Evolutionary conservation across 2,888 invertebrate genomes (phyloP).

Genomic region (Cerastoderma edule): DNA sequence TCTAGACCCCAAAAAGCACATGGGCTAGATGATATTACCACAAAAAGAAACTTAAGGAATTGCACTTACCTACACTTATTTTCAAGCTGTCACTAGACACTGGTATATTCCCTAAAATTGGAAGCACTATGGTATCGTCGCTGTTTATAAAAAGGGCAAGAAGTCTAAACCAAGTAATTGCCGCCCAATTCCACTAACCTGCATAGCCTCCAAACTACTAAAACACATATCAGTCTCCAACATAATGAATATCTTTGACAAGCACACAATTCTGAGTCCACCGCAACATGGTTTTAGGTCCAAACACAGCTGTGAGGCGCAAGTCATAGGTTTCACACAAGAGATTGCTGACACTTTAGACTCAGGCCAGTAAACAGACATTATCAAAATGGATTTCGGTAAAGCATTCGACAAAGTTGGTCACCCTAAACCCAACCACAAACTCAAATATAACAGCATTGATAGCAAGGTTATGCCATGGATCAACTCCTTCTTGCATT

Average conservation of each 20-base stretch:
- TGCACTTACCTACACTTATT: too few species aligned
- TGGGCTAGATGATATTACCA: too few species aligned
- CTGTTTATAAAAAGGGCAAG: slow-evolving; percentile 31
- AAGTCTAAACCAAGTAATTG: slow-evolving; percentile 42
- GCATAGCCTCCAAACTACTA: slow-evolving; percentile 28
- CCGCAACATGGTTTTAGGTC: slow-evolving; percentile 28
- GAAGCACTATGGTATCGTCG: slow-evolving; percentile 14
- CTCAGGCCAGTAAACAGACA: slow-evolving; percentile 26
- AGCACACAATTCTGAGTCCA: slow-evolving; percentile 6
- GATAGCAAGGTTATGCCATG: neutral
- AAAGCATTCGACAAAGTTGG: slow-evolving; percentile 36
- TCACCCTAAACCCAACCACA: slow-evolving; percentile 22
- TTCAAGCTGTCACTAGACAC: too few species aligned
- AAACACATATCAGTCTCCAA: slow-evolving; percentile 18
- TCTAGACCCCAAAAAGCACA: too few species aligned
- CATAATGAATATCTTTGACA: slow-evolving; percentile 20
- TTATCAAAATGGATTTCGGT: slow-evolving; percentile 34
- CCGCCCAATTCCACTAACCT: slow-evolving; percentile 40
- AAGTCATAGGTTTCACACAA: slow-evolving; percentile 22
- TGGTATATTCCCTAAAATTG: slow-evolving; percentile 18
- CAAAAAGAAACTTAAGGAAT: too few species aligned
- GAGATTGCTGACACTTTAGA: slow-evolving; percentile 20
- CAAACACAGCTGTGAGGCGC: slow-evolving; percentile 11
- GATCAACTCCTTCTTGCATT: slow-evolving; percentile 19
- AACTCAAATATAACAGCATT: slow-evolving; percentile 7